Percentiles rank a stretch among this genome's conserved stretches.
These are phyloP conservation scores for Beroe forskalii DNA, from an alignment of 37 sponge, comb jelly and placozoan genomes.

Conservation along the genomic window DNA sequence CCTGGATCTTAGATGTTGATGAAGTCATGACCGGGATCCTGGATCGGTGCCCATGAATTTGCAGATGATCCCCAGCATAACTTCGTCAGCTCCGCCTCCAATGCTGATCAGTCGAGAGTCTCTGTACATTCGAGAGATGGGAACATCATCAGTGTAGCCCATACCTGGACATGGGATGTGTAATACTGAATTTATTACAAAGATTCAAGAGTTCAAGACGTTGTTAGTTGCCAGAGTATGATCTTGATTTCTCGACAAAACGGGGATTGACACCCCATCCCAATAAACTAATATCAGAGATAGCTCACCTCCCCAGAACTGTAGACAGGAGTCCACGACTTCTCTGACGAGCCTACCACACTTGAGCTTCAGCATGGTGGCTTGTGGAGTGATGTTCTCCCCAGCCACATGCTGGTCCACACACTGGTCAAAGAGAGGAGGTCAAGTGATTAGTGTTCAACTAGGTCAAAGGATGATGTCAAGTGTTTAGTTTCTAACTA, in stretches of 20 bases:
- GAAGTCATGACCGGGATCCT: neutral
- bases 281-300: no score
- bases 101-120: slow-evolving; percentile 86
- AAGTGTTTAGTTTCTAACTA: no score
- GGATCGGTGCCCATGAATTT: slow-evolving; percentile 77
- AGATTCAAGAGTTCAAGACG: no score
- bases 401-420: slow-evolving; percentile 58
- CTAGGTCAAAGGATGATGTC: no score
- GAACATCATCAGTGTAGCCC: slow-evolving; percentile 92
- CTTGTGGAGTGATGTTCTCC: slow-evolving; percentile 82
- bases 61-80: slow-evolving; percentile 93
- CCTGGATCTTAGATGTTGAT: no score
- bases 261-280: no score
- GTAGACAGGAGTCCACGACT: slow-evolving; percentile 82
- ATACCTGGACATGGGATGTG: no score
- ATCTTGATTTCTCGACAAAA: no score
- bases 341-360: slow-evolving; percentile 80
- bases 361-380: slow-evolving; percentile 97
- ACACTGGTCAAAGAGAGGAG: slow-evolving; percentile 1
- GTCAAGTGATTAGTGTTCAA: no score
- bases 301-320: slow-evolving; percentile 95
- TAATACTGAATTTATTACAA: no score
- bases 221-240: no score
- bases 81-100: slow-evolving; percentile 95
- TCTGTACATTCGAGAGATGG: slow-evolving; percentile 76